phyloP scores from a whole-genome alignment of 2,113 vertebrate genomes.

The Callipepla squamata region DNA sequence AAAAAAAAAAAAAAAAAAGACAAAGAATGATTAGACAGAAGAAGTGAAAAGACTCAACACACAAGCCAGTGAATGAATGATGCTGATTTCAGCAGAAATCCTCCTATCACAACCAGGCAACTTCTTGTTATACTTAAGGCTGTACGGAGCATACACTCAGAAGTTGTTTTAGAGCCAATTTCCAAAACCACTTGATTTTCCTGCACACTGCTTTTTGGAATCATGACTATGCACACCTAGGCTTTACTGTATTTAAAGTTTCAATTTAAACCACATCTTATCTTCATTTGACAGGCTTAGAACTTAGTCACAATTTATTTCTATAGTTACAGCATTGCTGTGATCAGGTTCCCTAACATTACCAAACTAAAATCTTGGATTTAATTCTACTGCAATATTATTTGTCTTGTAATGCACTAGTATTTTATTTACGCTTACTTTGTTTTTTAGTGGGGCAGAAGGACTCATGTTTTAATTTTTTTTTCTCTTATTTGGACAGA shows the following conservation, averaged over 20 bases:
- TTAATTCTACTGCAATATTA: fast-evolving
- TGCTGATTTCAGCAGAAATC: slow-evolving; percentile 5
- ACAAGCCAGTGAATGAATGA: fast-evolving
- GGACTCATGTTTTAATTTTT: not conserved
- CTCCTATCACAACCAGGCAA: not conserved
- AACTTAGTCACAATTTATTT: not conserved
- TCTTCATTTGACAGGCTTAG: not conserved
- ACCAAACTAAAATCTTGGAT: not conserved
- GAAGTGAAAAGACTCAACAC: not conserved
- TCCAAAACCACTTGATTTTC: not conserved
- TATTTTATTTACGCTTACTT: not conserved
- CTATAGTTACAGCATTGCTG: not conserved
- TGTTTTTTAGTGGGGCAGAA: not conserved
- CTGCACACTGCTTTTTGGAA: not conserved
- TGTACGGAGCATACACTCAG: not conserved
- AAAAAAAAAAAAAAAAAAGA: not conserved
- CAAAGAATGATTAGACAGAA: not conserved
- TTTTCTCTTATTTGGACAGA: not conserved
- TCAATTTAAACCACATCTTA: not conserved
- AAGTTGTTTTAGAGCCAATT: not conserved
- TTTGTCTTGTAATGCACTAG: not conserved
- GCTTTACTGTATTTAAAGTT: not conserved
- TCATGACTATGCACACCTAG: not conserved
- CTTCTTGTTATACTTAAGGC: not conserved
- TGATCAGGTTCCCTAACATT: not conserved